Evolutionary conservation across 2,113 vertebrate species (phyloP).

Genomic region (Anguilla japonica): DNA sequence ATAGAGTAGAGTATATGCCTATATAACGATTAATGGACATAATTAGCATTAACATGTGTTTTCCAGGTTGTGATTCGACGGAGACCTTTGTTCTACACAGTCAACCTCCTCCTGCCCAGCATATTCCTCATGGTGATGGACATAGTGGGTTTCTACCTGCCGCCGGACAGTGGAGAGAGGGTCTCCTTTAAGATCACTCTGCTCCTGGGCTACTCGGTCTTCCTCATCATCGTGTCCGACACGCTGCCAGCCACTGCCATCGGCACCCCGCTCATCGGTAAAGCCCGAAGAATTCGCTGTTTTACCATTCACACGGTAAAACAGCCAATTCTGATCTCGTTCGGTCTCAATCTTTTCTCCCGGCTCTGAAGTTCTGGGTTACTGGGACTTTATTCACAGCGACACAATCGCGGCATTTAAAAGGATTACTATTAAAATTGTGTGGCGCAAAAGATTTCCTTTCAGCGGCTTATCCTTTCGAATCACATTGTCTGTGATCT

Average conservation of each 20-base stretch:
- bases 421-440: no score
- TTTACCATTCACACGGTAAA: no score
- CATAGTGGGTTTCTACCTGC: constrained; percentile 94
- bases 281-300: not conserved
- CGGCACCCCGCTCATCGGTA: constrained; percentile 91
- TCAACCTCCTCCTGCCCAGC: constrained; percentile 90
- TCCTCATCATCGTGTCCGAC: constrained; percentile 96
- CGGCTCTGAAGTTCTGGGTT: no score
- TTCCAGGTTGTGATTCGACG: constrained; percentile 90
- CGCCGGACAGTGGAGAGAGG: constrained; percentile 91
- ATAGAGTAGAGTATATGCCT: not conserved
- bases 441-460: no score
- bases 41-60: not conserved
- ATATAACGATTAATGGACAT: no score
- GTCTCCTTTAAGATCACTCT: constrained; percentile 98
- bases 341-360: no score
- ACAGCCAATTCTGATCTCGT: no score
- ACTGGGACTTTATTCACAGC: no score
- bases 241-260: constrained; percentile 91
- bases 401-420: no score
- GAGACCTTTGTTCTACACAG: constrained; percentile 89
- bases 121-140: constrained; percentile 97
- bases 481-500: not conserved
- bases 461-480: not conserved
- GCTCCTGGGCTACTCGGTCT: constrained; percentile 94